These are phyloP conservation scores for Neodiprion fabricii DNA, from an alignment of 1,140 invertebrate species.

Conservation along the genomic window DNA sequence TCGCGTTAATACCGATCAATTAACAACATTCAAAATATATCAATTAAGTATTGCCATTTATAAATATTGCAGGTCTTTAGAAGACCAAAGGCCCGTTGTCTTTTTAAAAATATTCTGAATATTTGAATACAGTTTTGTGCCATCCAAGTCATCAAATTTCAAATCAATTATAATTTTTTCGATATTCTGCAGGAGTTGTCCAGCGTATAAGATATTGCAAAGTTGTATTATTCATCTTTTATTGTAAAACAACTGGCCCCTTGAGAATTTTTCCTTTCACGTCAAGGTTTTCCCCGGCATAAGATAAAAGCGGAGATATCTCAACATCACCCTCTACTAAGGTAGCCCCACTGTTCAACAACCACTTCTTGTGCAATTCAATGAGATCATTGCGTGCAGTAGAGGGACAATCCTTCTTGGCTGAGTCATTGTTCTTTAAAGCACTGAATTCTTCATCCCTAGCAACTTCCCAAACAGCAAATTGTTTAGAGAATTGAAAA, in stretches of 20 bases:
- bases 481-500: conserved; percentile 90
- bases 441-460: conserved; percentile 96
- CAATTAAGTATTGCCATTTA: not conserved
- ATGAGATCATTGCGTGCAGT: conserved; percentile 84
- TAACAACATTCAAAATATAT: not conserved
- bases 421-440: conserved; percentile 90
- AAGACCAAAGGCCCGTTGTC: conserved; percentile 1
- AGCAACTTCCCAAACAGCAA: conserved; percentile 93
- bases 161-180: not conserved
- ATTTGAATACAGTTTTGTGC: not conserved
- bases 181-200: not conserved
- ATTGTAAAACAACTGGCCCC: conserved; percentile 68
- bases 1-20: not conserved
- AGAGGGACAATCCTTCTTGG: conserved; percentile 88
- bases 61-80: not conserved
- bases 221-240: not conserved
- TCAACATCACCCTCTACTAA: conserved; percentile 77
- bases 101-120: not conserved
- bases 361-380: conserved; percentile 82
- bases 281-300: conserved; percentile 85
- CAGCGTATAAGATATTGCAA: not conserved
- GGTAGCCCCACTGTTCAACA: conserved; percentile 82
- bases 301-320: conserved; percentile 91
- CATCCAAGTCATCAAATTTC: not conserved
- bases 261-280: conserved; percentile 73